Evolutionary conservation across 2,888 invertebrate genomes (phyloP).

Genomic region (Drosophila cracens): DNA sequence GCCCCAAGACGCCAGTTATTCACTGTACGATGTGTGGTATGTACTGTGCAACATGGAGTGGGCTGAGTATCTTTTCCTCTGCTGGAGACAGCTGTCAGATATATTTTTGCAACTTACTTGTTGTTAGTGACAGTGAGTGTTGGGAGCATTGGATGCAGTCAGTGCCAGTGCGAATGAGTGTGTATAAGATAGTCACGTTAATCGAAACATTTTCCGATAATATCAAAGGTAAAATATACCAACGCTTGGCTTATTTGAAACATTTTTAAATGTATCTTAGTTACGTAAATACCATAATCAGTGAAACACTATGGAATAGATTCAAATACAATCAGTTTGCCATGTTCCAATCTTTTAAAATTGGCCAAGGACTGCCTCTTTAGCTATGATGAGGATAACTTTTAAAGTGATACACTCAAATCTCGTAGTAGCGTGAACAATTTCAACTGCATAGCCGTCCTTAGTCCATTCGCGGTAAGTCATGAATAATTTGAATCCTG

Average conservation of each 20-base stretch:
- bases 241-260: not conserved
- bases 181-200: not conserved
- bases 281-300: not conserved
- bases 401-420: not conserved
- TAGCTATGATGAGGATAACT: not conserved
- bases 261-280: not conserved
- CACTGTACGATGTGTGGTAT: constrained; percentile 83
- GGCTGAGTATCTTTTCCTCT: constrained; percentile 4
- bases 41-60: constrained; percentile 32
- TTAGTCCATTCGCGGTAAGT: not conserved
- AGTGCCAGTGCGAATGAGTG: not conserved
- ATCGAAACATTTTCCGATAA: not conserved
- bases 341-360: too few relatives aligned
- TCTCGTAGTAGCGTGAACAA: not conserved
- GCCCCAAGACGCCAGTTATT: constrained; percentile 59
- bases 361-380: not conserved
- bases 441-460: not conserved
- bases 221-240: not conserved
- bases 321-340: too few relatives aligned
- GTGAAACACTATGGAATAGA: not conserved
- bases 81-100: constrained; percentile 26
- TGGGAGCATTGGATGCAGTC: constrained; percentile 9
- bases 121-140: constrained; percentile 41
- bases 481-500: too few relatives aligned
- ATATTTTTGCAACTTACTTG: constrained; percentile 39